Percentiles rank a stretch among this genome's conserved stretches.
These are phyloP conservation scores for Platanista minor DNA, from an alignment of 2,113 vertebrate species.

Conservation along the genomic window DNA sequence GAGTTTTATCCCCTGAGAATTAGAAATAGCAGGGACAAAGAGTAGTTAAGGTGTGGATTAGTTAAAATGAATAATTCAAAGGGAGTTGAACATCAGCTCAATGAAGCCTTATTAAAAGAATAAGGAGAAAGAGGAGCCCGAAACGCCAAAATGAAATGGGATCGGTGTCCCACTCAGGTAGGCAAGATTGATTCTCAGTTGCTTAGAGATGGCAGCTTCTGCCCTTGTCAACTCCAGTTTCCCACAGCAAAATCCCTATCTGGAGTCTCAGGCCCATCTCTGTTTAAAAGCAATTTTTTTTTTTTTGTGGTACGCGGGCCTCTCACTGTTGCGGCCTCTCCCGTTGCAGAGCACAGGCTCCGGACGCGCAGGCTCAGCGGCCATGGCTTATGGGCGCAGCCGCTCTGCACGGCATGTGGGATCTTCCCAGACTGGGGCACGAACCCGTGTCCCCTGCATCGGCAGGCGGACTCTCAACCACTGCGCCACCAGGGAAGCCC, in stretches of 20 bases:
- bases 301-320: too few species aligned
- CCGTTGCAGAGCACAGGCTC: too few species aligned
- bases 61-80: not conserved
- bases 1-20: not conserved
- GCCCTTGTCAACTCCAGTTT: not conserved
- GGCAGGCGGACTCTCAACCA: too few species aligned
- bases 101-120: not conserved
- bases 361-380: too few species aligned
- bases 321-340: too few species aligned
- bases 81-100: not conserved
- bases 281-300: not conserved
- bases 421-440: too few species aligned
- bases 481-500: too few species aligned
- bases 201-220: not conserved
- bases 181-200: not conserved
- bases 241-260: not conserved
- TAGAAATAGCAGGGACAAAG: not conserved
- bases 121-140: not conserved
- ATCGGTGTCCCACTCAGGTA: not conserved
- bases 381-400: too few species aligned
- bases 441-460: too few species aligned
- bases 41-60: not conserved
- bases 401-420: too few species aligned
- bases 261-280: not conserved
- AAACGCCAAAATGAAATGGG: not conserved